Percentiles rank a stretch among this genome's conserved stretches.
These are phyloP conservation scores for Chalcosyrphus nemorum DNA, from an alignment of 2,888 invertebrate species.

Conservation along the genomic window DNA sequence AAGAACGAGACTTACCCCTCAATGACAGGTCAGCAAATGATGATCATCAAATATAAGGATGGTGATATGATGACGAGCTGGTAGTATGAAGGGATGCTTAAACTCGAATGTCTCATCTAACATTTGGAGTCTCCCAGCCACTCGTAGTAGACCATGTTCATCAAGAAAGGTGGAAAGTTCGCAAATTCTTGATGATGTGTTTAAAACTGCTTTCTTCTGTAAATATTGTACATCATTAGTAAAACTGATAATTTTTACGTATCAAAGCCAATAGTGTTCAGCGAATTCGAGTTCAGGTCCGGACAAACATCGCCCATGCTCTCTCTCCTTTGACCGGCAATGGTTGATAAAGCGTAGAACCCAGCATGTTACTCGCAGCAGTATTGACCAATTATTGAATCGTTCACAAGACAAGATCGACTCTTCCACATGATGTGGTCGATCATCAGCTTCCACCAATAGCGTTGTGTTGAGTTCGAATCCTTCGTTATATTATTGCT, in stretches of 20 bases:
- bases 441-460: no score
- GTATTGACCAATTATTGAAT: no score
- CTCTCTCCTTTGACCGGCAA: background rate
- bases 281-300: background rate
- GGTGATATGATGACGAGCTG: background rate
- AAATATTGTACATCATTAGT: no score
- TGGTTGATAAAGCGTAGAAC: no score
- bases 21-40: background rate
- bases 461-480: background rate
- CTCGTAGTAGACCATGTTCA: background rate
- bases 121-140: background rate
- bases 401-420: no score
- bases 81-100: background rate
- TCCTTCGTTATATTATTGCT: background rate
- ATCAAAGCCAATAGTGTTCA: background rate
- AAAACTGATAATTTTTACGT: no score
- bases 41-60: background rate
- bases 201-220: no score
- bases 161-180: background rate
- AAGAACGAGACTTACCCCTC: slow-evolving; percentile 1
- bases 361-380: no score
- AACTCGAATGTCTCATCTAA: background rate
- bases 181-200: no score
- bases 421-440: no score
- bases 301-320: background rate